Evolutionary conservation across 2,113 vertebrate genomes (phyloP).

Genomic region (Alces alces): DNA sequence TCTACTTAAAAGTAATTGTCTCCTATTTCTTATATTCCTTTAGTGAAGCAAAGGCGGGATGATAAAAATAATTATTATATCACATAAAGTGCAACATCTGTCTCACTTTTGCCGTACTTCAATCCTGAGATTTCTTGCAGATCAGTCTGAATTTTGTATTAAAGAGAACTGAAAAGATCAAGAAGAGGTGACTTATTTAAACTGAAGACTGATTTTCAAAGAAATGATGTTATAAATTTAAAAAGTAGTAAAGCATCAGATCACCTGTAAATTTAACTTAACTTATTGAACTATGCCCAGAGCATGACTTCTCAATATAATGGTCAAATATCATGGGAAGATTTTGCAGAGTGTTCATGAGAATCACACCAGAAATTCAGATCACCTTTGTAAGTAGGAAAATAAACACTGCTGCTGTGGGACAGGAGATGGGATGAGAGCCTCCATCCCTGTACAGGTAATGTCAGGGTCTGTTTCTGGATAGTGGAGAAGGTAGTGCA

Average conservation of each 20-base stretch:
- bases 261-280: neutral
- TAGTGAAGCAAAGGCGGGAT: neutral
- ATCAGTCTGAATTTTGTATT: slow-evolving; percentile 41
- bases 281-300: slow-evolving; percentile 26
- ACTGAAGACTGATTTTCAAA: slow-evolving; percentile 33
- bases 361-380: neutral
- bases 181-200: slow-evolving; percentile 33
- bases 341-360: neutral
- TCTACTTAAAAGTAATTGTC: neutral
- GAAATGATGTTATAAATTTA: slow-evolving; percentile 15
- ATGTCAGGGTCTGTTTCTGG: neutral
- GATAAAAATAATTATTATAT: slow-evolving; percentile 32
- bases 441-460: fast-evolving
- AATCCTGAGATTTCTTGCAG: slow-evolving; percentile 32
- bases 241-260: slow-evolving; percentile 4
- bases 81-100: neutral
- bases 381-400: neutral
- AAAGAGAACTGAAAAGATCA: slow-evolving; percentile 33
- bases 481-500: neutral
- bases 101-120: neutral
- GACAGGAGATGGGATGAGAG: neutral
- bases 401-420: neutral
- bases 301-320: neutral
- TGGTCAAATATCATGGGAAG: neutral
- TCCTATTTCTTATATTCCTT: neutral